These are phyloP conservation scores for Pachyuromys duprasi DNA, from an alignment of 2,797 vertebrate genomes.

Conservation along the genomic window DNA sequence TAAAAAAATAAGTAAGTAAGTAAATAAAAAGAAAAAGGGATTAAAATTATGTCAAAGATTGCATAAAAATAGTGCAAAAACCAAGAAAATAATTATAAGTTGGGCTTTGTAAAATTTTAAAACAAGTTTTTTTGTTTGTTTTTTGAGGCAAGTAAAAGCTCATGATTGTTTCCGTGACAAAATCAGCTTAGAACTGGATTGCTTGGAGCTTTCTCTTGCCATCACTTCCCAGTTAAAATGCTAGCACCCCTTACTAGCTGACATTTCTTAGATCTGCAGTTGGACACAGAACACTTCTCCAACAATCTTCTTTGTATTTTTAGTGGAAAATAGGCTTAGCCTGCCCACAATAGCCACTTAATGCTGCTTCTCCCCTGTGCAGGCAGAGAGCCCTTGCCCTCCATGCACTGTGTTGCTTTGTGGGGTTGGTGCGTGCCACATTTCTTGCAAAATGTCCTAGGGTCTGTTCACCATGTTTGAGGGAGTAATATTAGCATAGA, in stretches of 20 bases:
- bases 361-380: not conserved
- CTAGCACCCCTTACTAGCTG: not conserved
- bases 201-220: not conserved
- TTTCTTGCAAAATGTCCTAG: not conserved
- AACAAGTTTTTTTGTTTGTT: not conserved
- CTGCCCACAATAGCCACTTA: not conserved
- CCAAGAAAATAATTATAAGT: not conserved
- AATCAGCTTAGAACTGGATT: not conserved
- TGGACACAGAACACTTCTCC: not conserved
- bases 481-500: not conserved
- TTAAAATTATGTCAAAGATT: not conserved
- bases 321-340: not conserved
- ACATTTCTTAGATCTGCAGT: not conserved
- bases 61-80: not conserved
- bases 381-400: not conserved
- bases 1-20: no score
- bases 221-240: not conserved
- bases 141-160: not conserved
- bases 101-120: slow-evolving; percentile 15
- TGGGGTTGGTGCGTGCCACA: not conserved
- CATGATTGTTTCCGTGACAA: not conserved
- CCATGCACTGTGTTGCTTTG: no score
- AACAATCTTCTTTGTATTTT: not conserved
- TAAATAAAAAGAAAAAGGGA: no score
- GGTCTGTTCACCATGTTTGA: not conserved